Evolutionary conservation across 2,797 vertebrate species (phyloP).

Genomic region (Sciurus carolinensis): DNA sequence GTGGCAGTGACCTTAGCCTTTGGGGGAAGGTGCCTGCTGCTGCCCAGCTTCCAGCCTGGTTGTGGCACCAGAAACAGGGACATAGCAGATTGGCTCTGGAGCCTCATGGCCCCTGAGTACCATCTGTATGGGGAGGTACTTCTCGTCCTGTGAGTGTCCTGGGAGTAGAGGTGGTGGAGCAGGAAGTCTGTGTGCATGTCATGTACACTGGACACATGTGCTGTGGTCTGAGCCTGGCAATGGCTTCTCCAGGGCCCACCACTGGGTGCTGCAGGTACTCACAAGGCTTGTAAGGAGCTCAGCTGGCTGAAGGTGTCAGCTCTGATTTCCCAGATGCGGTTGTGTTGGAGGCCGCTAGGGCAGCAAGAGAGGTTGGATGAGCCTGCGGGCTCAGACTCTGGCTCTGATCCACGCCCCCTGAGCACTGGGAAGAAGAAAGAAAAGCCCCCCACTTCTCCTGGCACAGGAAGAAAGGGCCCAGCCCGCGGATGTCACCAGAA

Average conservation of each 20-base stretch:
- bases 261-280: slow-evolving; percentile 84
- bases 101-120: not conserved
- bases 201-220: fast-evolving
- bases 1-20: not conserved
- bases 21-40: not conserved
- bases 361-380: slow-evolving; percentile 83
- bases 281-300: slow-evolving; percentile 93
- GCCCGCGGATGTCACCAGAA: slow-evolving; percentile 71
- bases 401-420: not conserved
- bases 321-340: slow-evolving; percentile 93
- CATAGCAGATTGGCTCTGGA: not conserved
- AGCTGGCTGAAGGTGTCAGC: slow-evolving; percentile 95
- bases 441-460: slow-evolving; percentile 70
- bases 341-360: slow-evolving; percentile 95
- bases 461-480: slow-evolving; percentile 66
- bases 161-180: not conserved
- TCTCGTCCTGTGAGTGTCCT: not conserved
- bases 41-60: not conserved
- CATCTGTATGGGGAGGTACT: too few species aligned
- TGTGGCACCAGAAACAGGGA: not conserved
- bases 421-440: slow-evolving; percentile 14
- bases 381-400: slow-evolving; percentile 40
- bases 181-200: not conserved
- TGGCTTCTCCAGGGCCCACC: not conserved
- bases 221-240: not conserved